phyloP scores from a whole-genome alignment of 2,113 vertebrate genomes.

The Pomatorhinus ruficollis region DNA sequence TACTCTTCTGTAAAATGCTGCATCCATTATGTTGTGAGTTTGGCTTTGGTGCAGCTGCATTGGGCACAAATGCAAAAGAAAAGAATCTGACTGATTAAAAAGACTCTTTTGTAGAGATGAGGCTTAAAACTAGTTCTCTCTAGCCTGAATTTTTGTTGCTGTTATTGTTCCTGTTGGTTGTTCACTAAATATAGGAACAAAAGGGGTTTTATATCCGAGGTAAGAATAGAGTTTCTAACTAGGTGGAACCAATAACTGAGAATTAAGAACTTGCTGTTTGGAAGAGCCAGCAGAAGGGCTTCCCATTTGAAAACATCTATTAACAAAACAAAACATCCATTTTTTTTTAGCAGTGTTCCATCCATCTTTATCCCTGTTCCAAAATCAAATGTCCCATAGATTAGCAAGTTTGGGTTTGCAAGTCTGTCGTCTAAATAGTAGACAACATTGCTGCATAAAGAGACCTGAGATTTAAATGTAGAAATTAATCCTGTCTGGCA shows the following conservation, averaged over 20 bases:
- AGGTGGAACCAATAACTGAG: neutral
- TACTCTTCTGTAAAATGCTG: neutral
- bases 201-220: neutral
- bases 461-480: conserved; percentile 3
- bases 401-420: neutral
- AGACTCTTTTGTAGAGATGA: neutral
- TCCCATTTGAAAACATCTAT: neutral
- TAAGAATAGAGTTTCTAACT: neutral
- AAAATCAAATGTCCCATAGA: neutral
- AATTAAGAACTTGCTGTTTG: neutral
- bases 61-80: neutral
- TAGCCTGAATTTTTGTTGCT: neutral
- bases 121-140: neutral
- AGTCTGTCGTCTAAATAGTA: neutral
- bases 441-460: neutral
- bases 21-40: neutral
- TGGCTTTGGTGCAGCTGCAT: neutral
- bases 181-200: neutral
- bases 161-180: neutral
- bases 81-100: neutral
- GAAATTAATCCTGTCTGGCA: conserved; percentile 7
- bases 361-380: neutral
- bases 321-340: neutral
- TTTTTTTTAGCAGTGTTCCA: neutral
- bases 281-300: neutral